Base-by-base conservation (phyloP, 1,140 invertebrate species). In the Dryas iulia region DNA sequence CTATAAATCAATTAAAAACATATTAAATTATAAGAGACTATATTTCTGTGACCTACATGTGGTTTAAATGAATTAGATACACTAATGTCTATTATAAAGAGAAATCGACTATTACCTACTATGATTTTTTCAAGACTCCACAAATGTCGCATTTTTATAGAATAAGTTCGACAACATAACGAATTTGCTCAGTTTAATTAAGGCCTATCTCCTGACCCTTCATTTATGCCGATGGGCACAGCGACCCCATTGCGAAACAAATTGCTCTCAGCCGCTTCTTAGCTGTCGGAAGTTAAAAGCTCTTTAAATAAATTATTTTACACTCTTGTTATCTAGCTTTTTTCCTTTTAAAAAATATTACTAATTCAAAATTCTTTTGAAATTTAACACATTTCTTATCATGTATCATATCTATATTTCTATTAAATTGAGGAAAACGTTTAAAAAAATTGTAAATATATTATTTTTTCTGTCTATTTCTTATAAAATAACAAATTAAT, bases 121-220 rank as follows among this genome's bases (percentile, higher is more conserved):
- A 47, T 18, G 4, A n/a, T n/a, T 3, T 2, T 14, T 47, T 3
- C 6, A 47, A 7, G n/a, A 18, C 12, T 47, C 18, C 35, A n/a
- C 14, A 47, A 47, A 11, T 35, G 14, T 58, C 69, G 67, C 28
- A 28, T 62, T 47, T 69, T 66, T 69, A 64, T 56, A 62, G 65
- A 74, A 53, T 69, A 73, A 68, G 71, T 65, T 76, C 70, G 65
- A 67, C 58, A 74, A 74, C 68, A 84, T 82, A 79, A 83, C 75
- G 73, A 86, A 83, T 85, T 86, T 73, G 78, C 71, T 73, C 66
- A 73, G 77, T 81, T 89, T 89, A 90, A 90, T 90, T 90, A 87
- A 87, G 81, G 82, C 79, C 78, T 79, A 79, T 87, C 79, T 60
- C 62, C 76, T 87, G 86, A 81, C 85, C 88, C 82, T 83, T 87